Conservation (phyloP, 2,797 vertebrate genomes). For the Tapirus indicus region DNA sequence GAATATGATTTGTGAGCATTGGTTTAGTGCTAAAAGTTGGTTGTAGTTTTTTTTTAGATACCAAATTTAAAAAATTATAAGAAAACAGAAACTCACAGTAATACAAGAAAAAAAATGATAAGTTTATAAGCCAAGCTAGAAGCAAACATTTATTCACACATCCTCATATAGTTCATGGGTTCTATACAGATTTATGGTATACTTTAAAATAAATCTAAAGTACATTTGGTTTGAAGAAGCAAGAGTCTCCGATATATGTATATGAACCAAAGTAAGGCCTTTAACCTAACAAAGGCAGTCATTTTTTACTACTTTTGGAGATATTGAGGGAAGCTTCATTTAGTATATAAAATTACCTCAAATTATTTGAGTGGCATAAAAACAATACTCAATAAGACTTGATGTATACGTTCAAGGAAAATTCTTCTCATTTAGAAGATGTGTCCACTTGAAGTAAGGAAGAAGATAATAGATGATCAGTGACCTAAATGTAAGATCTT, state of each 20-base stretch:
- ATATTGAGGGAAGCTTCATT: neutral
- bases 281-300: neutral
- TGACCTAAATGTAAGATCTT: neutral
- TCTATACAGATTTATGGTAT: neutral
- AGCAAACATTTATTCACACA: neutral
- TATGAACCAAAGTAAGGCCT: neutral
- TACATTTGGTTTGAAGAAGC: conserved; percentile 6
- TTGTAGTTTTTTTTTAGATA: conserved; percentile 16
- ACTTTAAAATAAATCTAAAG: conserved; percentile 50
- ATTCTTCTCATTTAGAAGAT: neutral
- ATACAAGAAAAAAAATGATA: neutral
- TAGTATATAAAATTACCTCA: neutral
- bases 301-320: neutral
- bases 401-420: neutral
- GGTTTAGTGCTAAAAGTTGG: neutral
- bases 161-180: neutral
- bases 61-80: neutral
- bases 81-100: neutral
- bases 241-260: neutral
- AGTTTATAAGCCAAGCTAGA: neutral
- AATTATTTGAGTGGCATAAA: conserved; percentile 5
- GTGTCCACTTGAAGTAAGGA: neutral
- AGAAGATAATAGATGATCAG: neutral
- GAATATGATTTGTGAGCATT: neutral
- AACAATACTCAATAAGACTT: neutral